phyloP scores from a whole-genome alignment of 2,797 vertebrate genomes.

The Clarias pachynema region DNA sequence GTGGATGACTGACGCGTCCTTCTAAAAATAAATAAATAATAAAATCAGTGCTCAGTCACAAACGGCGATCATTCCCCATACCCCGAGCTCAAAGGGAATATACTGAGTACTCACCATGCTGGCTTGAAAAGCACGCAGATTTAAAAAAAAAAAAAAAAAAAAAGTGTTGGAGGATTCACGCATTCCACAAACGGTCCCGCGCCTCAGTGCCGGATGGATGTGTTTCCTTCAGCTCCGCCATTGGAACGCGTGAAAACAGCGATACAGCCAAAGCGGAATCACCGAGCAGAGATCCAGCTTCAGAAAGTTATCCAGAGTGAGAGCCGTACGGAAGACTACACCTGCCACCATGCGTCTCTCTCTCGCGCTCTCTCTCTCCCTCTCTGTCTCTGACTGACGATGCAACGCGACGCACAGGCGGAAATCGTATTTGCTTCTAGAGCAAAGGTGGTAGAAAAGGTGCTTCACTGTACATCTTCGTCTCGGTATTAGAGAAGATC shows the following conservation, averaged over 20 bases:
- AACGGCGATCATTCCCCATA: neutral
- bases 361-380: conserved; percentile 15
- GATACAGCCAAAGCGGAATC: neutral
- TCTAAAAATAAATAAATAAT: neutral
- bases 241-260: neutral
- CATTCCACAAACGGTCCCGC: conserved; percentile 4
- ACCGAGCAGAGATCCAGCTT: conserved; percentile 9
- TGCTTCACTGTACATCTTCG: neutral
- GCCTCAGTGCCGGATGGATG: neutral
- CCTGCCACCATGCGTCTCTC: conserved; percentile 2
- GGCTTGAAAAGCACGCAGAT: conserved; percentile 9
- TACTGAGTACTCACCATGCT: conserved; percentile 15
- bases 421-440: neutral
- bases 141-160: neutral
- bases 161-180: conserved; percentile 1
- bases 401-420: neutral
- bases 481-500: neutral
- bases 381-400: neutral
- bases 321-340: conserved; percentile 10
- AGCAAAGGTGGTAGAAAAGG: neutral
- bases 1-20: neutral
- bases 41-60: neutral
- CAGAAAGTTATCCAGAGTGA: conserved; percentile 29
- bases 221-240: neutral
- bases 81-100: neutral